phyloP scores from a whole-genome alignment of 2,888 invertebrate species.

The Panopea generosa region DNA sequence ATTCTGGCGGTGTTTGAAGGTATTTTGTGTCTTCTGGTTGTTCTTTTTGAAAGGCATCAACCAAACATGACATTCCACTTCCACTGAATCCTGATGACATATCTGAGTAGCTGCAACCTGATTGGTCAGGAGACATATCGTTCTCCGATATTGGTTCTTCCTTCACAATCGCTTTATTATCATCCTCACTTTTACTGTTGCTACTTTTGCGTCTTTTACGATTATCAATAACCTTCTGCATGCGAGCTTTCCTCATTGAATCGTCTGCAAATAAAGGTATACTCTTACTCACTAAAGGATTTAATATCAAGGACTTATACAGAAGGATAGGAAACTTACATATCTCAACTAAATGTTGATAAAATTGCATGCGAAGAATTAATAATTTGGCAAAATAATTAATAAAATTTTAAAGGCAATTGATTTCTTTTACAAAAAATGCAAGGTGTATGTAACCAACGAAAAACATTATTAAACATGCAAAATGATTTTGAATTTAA shows the following conservation, averaged over 20 bases:
- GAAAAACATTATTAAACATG: no score
- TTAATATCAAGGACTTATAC: no score
- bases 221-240: constrained; percentile 95
- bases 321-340: no score
- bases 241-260: constrained; percentile 91
- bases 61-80: background rate
- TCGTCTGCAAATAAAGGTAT: constrained; percentile 87
- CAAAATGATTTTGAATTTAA: no score
- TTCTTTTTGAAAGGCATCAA: constrained; percentile 13
- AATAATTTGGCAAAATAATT: no score
- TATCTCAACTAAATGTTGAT: no score
- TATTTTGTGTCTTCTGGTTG: background rate
- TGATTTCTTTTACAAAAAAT: no score
- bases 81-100: background rate
- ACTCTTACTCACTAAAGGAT: no score
- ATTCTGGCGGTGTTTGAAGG: background rate
- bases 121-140: constrained; percentile 53
- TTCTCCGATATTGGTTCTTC: constrained; percentile 67
- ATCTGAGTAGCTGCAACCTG: constrained; percentile 16
- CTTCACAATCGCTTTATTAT: constrained; percentile 39
- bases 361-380: no score
- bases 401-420: no score
- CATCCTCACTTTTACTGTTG: background rate
- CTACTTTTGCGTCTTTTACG: constrained; percentile 85
- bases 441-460: no score